Evolutionary conservation across 1,140 invertebrate genomes (phyloP).

Genomic region (Pogonognathellus flavescens): DNA sequence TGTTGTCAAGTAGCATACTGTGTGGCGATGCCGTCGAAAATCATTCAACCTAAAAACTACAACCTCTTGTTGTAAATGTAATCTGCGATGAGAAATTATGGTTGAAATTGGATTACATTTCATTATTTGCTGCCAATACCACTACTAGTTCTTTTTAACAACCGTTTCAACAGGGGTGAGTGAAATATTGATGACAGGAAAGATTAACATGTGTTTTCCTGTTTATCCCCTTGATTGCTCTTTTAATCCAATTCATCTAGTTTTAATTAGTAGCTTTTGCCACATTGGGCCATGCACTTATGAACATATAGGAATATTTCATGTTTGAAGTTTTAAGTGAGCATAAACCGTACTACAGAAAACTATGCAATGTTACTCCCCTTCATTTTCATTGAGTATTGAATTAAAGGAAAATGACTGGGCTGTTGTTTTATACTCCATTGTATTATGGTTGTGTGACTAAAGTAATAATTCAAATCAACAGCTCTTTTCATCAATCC

Average conservation of each 20-base stretch:
- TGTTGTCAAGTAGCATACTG: conserved; percentile 1
- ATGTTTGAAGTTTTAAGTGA: neutral
- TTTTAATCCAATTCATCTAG: conserved; percentile 30
- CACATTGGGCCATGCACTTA: neutral
- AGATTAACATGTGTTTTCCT: conserved; percentile 41
- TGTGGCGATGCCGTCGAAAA: neutral
- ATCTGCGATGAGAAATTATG: conserved; percentile 10
- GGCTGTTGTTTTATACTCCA: conserved; percentile 31
- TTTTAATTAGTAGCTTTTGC: conserved; percentile 32
- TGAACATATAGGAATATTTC: neutral
- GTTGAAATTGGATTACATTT: conserved; percentile 45
- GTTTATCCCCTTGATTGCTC: conserved; percentile 13
- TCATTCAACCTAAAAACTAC: neutral
- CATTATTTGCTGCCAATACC: conserved; percentile 11
- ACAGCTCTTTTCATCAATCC: conserved; percentile 36
- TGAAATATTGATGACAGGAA: conserved; percentile 48
- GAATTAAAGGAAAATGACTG: conserved; percentile 25
- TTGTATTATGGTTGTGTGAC: conserved; percentile 28
- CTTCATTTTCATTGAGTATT: conserved; percentile 32
- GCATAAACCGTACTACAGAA: neutral
- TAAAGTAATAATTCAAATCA: conserved; percentile 42
- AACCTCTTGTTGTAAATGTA: neutral
- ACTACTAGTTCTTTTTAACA: neutral
- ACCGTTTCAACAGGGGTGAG: conserved; percentile 11
- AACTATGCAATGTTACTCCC: neutral